phyloP scores from a whole-genome alignment of 2,113 vertebrate genomes.

The Chitala chitala region DNA sequence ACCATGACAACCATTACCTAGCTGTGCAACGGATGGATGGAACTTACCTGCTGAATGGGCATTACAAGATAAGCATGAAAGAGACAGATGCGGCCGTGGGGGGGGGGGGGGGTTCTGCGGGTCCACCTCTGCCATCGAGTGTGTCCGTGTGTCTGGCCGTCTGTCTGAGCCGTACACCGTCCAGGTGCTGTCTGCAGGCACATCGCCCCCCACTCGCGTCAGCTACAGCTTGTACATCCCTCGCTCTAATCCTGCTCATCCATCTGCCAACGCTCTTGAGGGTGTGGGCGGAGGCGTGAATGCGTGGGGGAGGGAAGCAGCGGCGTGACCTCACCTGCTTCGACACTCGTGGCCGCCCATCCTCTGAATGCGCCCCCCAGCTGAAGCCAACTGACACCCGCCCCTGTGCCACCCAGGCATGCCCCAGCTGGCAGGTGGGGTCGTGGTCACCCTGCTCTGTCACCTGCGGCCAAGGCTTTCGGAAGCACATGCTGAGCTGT shows the following conservation, averaged over 20 bases:
- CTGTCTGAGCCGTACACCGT: conserved; percentile 69
- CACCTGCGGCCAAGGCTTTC: conserved; percentile 73
- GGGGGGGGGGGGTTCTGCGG: conserved; percentile 67
- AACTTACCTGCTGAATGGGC: conserved; percentile 65
- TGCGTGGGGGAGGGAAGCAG: conserved; percentile 65
- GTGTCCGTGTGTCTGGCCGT: conserved; percentile 71
- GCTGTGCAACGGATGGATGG: conserved; percentile 65
- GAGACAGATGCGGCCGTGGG: conserved; percentile 70
- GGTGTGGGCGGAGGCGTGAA: conserved; percentile 67
- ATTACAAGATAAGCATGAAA: conserved; percentile 68
- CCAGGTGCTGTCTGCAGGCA: conserved; percentile 70
- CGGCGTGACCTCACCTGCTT: conserved; percentile 63
- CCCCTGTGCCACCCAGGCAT: conserved; percentile 60
- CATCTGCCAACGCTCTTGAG: conserved; percentile 69
- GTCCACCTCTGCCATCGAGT: conserved; percentile 62
- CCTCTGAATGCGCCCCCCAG: conserved; percentile 58
- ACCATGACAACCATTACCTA: conserved; percentile 67
- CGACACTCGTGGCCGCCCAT: conserved; percentile 54
- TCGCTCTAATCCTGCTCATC: conserved; percentile 45
- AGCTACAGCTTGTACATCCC: conserved; percentile 72
- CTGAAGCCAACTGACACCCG: conserved; percentile 64
- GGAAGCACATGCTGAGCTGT: conserved; percentile 67
- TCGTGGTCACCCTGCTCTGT: conserved; percentile 73
- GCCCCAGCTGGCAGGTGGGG: conserved; percentile 68
- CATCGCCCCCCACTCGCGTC: conserved; percentile 61